These are phyloP conservation scores for Uloborus diversus DNA, from an alignment of 1,140 invertebrate species.

Conservation along the genomic window DNA sequence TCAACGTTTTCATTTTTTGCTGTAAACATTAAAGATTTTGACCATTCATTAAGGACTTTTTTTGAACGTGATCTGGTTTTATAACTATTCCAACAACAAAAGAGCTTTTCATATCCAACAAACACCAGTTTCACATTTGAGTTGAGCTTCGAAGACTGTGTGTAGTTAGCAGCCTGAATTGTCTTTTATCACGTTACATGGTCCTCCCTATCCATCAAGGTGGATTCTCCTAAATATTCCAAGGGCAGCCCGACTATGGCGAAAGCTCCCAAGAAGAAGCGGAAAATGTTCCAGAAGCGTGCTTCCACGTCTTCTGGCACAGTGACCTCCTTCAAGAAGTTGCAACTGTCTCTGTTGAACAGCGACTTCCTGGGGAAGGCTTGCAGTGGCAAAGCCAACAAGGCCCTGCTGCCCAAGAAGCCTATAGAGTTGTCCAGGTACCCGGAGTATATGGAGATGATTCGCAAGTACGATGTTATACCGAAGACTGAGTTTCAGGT, in stretches of 20 bases:
- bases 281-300: constrained; percentile 33
- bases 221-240: constrained; percentile 1
- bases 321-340: constrained; percentile 57
- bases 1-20: too few relatives aligned
- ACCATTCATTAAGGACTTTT: too few relatives aligned
- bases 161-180: too few relatives aligned
- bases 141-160: too few relatives aligned
- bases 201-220: constrained; percentile 13
- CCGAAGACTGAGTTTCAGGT: constrained; percentile 59
- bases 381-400: constrained; percentile 40
- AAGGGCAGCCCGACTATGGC: constrained; percentile 21
- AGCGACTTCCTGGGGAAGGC: constrained; percentile 54
- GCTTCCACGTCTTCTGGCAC: constrained; percentile 50
- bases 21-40: too few relatives aligned
- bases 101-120: too few relatives aligned
- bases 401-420: constrained; percentile 54
- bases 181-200: too few relatives aligned
- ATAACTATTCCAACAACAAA: too few relatives aligned
- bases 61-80: too few relatives aligned
- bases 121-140: too few relatives aligned
- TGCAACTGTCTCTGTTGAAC: constrained; percentile 59
- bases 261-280: constrained; percentile 44
- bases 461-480: constrained; percentile 59
- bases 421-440: constrained; percentile 57
- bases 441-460: constrained; percentile 55